Evolutionary conservation across 2,113 vertebrate species (phyloP), one percentile per base, ranked within the genome.

Genomic region (Arvicanthis niloticus): DNA sequence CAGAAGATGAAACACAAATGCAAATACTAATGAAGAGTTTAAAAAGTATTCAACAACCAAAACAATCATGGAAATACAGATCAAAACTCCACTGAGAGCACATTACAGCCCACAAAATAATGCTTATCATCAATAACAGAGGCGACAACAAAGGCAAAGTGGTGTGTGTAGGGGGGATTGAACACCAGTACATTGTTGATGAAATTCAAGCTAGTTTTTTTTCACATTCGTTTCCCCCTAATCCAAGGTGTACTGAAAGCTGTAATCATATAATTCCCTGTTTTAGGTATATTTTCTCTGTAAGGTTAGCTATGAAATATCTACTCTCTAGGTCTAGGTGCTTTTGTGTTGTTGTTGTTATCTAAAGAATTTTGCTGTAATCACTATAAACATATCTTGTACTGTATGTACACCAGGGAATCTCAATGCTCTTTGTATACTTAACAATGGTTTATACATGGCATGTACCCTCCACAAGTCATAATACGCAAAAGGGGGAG

Each of bases 401-500:
- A 16, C 9, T 70, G 4, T 56, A 65, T 17, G 42, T 16, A 93
- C 10, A 72, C 22, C 51, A 87, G 7, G 29, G 42, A 86, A 91
- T 65, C 4, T 68, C 22, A 48, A 56, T 45, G 9, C 2, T 78
- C 53, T 75, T 93, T 94, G 29, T 2, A 26, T 65, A 34, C 72
- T 93, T 82, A 31, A 42, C 45, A 85, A 37, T n/a, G 3, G 13
- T 68, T 9, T 58, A 58, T 88, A 91, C 94, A 91, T 31, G 68
- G 19, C 72, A 84, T 77, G 45, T 19, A 92, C 62, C 0, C 0
- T 37, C 81, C 48, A 53, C 92, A 11, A 26, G 15, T 26, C 96
- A 97, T 97, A 90, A 40, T 42, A 92, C 70, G 40, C 53, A 76
- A 96, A 96, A 88, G 4, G 5, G 91, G 65, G 31, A 90, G 34